A percentile compares a stretch with the other conserved stretches of the same genome.
Evolutionary conservation across 1,140 invertebrate species (phyloP).

Genomic region (Mycetomoellerius zeteki): DNA sequence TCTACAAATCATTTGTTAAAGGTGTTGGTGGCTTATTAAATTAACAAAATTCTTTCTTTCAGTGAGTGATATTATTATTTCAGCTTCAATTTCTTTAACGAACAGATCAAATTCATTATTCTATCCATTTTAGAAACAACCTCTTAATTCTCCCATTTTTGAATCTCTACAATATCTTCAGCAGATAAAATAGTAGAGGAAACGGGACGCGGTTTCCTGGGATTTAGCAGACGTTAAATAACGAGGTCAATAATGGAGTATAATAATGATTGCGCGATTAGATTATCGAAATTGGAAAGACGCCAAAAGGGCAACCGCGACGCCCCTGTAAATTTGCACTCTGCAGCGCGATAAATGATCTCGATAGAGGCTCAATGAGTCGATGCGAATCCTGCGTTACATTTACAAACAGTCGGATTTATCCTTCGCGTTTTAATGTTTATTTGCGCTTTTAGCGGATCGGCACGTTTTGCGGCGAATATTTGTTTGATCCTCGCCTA

Average conservation of each 20-base stretch:
- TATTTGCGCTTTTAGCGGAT: slow-evolving; percentile 54
- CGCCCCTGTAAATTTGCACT: not conserved
- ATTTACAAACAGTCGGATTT: slow-evolving; percentile 47
- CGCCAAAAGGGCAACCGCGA: slow-evolving; percentile 74
- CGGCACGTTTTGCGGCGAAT: slow-evolving; percentile 26
- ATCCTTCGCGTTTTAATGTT: slow-evolving; percentile 45
- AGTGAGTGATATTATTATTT: too few relatives aligned
- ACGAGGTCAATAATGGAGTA: slow-evolving; percentile 80
- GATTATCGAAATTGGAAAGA: slow-evolving; percentile 85
- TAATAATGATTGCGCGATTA: slow-evolving; percentile 82
- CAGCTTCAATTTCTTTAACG: not conserved
- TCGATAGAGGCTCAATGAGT: not conserved
- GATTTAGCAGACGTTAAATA: slow-evolving; percentile 83
- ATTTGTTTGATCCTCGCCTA: slow-evolving; percentile 19
- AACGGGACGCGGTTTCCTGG: slow-evolving; percentile 74
- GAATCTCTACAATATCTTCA: not conserved
- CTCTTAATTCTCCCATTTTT: not conserved
- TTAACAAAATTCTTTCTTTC: too few relatives aligned
- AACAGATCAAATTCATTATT: not conserved
- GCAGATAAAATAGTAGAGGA: slow-evolving; percentile 8
- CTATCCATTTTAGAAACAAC: not conserved
- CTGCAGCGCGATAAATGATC: not conserved
- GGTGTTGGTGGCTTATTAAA: too few relatives aligned
- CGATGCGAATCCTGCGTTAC: not conserved
- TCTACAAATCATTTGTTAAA: too few relatives aligned